phyloP scores from a whole-genome alignment of 2,797 vertebrate species.

The Chaunax sp. region DNA sequence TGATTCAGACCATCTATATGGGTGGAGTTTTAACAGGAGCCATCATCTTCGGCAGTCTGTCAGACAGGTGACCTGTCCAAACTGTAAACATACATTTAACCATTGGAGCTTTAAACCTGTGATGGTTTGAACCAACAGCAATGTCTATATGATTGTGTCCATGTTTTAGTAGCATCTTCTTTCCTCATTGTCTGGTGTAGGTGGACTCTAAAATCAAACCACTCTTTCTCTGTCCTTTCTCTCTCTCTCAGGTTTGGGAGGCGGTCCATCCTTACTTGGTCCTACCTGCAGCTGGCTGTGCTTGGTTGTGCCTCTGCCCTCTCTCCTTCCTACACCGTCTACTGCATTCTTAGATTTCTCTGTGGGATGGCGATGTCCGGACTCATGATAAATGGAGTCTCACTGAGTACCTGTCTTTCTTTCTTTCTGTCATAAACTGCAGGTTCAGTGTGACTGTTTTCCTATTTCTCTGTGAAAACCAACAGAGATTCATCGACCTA shows the following conservation, averaged over 20 bases:
- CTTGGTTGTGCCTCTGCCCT: slow-evolving; percentile 64
- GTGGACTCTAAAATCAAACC: neutral
- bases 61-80: slow-evolving; percentile 74
- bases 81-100: neutral
- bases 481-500: neutral
- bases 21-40: slow-evolving; percentile 82
- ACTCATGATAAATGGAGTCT: slow-evolving; percentile 86
- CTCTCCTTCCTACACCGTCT: slow-evolving; percentile 81
- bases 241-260: slow-evolving; percentile 68
- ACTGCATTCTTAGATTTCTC: slow-evolving; percentile 87
- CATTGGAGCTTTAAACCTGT: neutral
- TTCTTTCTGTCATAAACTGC: neutral
- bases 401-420: slow-evolving; percentile 79
- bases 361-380: slow-evolving; percentile 87
- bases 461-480: neutral
- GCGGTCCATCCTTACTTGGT: slow-evolving; percentile 71
- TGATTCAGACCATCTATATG: slow-evolving; percentile 87
- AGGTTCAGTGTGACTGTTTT: neutral
- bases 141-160: neutral
- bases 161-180: too few species aligned
- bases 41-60: slow-evolving; percentile 80
- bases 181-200: neutral
- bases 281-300: slow-evolving; percentile 63
- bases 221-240: neutral
- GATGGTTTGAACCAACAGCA: neutral